Evolutionary conservation across 2,888 invertebrate species (phyloP).

Genomic region (Galeopsomyia nigrocyanea): DNA sequence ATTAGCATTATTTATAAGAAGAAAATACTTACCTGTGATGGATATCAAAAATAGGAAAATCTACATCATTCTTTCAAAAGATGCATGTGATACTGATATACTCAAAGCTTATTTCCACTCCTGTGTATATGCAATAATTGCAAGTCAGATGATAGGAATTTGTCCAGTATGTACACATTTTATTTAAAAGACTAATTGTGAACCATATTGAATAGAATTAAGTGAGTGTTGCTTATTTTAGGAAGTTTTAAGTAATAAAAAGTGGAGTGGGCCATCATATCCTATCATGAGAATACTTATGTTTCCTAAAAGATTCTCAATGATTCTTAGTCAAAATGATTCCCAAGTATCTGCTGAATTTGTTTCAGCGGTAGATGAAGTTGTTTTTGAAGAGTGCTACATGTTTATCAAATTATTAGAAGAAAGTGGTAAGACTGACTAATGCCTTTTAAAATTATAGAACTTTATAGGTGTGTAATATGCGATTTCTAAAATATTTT

Average conservation of each 20-base stretch:
- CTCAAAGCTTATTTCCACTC: constrained; percentile 80
- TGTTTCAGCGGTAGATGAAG: constrained; percentile 53
- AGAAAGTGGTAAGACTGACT: constrained; percentile 53
- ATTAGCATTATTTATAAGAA: constrained; percentile 69
- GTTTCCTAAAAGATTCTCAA: constrained; percentile 50
- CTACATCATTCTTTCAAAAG: constrained; percentile 72
- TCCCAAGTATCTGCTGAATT: constrained; percentile 52
- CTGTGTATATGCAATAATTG: constrained; percentile 70
- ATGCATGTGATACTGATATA: constrained; percentile 72
- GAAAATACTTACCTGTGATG: constrained; percentile 73
- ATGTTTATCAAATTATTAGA: constrained; percentile 56
- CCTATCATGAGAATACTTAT: constrained; percentile 53
- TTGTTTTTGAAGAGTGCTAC: constrained; percentile 58
- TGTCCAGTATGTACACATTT: constrained; percentile 38
- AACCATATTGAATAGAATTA: background rate
- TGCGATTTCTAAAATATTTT: constrained; percentile 8
- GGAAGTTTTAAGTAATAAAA: constrained; percentile 44
- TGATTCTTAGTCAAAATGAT: constrained; percentile 40
- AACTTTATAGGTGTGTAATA: background rate
- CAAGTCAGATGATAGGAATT: constrained; percentile 64
- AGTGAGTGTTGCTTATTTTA: constrained; percentile 9
- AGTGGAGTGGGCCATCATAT: constrained; percentile 55
- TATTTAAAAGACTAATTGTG: background rate
- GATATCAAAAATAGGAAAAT: constrained; percentile 70
- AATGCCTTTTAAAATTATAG: constrained; percentile 13